Evolutionary conservation across 2,888 invertebrate species (phyloP), one percentile per base, ranked within the genome.

Genomic region (Dimorphilus gyrociliatus): DNA sequence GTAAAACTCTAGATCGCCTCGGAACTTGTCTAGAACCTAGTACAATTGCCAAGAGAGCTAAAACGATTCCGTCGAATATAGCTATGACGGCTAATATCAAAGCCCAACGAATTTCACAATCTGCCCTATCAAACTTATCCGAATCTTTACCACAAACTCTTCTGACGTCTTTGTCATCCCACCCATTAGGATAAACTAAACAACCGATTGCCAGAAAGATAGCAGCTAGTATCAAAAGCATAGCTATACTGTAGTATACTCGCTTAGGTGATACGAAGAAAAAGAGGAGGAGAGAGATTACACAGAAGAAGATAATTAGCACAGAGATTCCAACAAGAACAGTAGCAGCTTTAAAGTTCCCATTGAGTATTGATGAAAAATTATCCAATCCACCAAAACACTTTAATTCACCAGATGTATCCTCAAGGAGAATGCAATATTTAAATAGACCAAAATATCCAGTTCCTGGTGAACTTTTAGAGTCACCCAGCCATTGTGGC

Each of bases 371-470:
- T 23, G 76, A 72, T 38, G 75, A 68, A 51, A 88, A 76, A 31
- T 55, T 44, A 17, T 52, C 38, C 55, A 88, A 69, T 47, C 78
- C 72, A 24, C 86, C 84, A 44, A 73, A 73, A 60, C 90, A 90
- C 50, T 75, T 75, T 58, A 60, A 34, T 14, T 36, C 36, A 35
- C 44, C 23, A 29, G 26, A 50, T 2, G 47, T 55, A 32, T 84
- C 74, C 79, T 37, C 51, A 37, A 43, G 45, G 13, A 40, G 23
- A 15, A 29, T 73, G 61, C 92, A 92, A 46, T 76, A 75, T 50
- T 80, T 78, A 80, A 85, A 92, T 32, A 90, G 66, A 1, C 92
- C 92, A 53, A 92, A 79, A 62, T 82, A 79, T 32, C 86, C 86
- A 1, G 81, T 80, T 52, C 78, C 78, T 46, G 81, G 79, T 40